These are phyloP conservation scores for Torymus aiolomorphi DNA, from an alignment of 2,888 invertebrate genomes.

Conservation along the genomic window DNA sequence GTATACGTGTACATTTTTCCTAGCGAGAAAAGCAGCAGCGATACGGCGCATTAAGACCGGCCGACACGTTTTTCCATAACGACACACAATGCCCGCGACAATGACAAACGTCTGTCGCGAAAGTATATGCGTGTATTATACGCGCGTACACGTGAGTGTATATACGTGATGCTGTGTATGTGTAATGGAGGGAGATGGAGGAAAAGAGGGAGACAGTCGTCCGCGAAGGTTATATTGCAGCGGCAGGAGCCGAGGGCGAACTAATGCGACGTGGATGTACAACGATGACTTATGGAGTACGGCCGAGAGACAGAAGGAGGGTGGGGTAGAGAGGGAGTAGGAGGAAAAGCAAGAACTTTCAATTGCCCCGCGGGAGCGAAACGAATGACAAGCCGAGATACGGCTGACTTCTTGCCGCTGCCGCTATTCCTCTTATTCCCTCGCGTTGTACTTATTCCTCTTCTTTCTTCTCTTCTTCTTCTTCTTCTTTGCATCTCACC, in stretches of 20 bases:
- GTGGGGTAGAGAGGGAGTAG: background rate
- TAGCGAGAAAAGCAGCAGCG: background rate
- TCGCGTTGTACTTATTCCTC: background rate
- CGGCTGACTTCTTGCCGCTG: background rate
- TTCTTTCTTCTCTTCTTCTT: background rate
- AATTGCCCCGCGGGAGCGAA: slow-evolving; percentile 50
- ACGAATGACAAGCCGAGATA: slow-evolving; percentile 31
- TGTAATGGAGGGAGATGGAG: background rate
- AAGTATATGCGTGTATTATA: too few relatives aligned
- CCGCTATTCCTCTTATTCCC: background rate
- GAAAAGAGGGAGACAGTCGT: background rate
- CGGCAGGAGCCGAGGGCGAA: slow-evolving; percentile 19
- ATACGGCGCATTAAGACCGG: background rate
- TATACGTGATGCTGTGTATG: too few relatives aligned
- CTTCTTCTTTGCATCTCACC: slow-evolving; percentile 14
- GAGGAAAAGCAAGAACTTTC: slow-evolving; percentile 51
- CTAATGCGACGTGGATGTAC: slow-evolving; percentile 54
- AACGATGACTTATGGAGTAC: slow-evolving; percentile 56
- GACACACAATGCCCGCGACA: slow-evolving; percentile 14
- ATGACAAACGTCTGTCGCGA: too few relatives aligned
- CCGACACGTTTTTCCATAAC: slow-evolving; percentile 20
- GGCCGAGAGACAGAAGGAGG: background rate
- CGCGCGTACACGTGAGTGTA: too few relatives aligned
- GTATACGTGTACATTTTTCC: background rate
- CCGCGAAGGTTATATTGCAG: slow-evolving; percentile 31